Percentiles rank a stretch among this genome's conserved stretches.
These are phyloP conservation scores for Coregonus suidteri DNA, from an alignment of 2,797 vertebrate species.

Conservation along the genomic window DNA sequence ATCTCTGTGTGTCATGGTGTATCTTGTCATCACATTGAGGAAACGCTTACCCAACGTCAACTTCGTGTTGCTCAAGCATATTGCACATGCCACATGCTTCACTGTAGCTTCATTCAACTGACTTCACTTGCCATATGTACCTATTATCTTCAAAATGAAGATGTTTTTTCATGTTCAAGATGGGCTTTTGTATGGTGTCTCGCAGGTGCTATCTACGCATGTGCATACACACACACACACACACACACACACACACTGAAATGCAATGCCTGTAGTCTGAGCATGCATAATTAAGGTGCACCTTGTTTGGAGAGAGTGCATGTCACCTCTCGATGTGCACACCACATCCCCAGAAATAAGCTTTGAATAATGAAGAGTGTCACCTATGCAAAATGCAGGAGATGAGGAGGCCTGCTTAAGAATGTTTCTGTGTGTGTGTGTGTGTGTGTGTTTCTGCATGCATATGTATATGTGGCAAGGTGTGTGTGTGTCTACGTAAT, in stretches of 20 bases:
- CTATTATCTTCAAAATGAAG: background rate
- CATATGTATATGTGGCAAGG: conserved; percentile 39
- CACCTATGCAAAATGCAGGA: conserved; percentile 82
- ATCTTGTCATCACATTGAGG: conserved; percentile 51
- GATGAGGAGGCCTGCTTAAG: conserved; percentile 66
- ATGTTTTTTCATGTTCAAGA: background rate
- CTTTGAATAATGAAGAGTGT: conserved; percentile 85
- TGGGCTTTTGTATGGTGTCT: conserved; percentile 13
- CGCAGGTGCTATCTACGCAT: background rate
- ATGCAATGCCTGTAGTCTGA: conserved; percentile 71
- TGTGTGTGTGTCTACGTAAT: conserved; percentile 39
- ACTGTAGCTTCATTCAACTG: background rate
- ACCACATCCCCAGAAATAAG: conserved; percentile 77
- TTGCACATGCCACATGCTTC: background rate
- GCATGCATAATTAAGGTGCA: conserved; percentile 81
- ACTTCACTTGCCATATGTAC: background rate
- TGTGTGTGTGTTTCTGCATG: conserved; percentile 49
- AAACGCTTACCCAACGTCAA: conserved; percentile 31
- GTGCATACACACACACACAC: background rate
- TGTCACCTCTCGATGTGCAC: conserved; percentile 74
- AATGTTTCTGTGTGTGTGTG: conserved; percentile 52
- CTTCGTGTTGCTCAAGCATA: conserved; percentile 18
- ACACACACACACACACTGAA: conserved; percentile 52
- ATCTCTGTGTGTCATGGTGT: conserved; percentile 40
- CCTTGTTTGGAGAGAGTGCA: conserved; percentile 81